Evolutionary conservation across 2,797 vertebrate genomes (phyloP).

Genomic region (Coranthus polyacanthus): DNA sequence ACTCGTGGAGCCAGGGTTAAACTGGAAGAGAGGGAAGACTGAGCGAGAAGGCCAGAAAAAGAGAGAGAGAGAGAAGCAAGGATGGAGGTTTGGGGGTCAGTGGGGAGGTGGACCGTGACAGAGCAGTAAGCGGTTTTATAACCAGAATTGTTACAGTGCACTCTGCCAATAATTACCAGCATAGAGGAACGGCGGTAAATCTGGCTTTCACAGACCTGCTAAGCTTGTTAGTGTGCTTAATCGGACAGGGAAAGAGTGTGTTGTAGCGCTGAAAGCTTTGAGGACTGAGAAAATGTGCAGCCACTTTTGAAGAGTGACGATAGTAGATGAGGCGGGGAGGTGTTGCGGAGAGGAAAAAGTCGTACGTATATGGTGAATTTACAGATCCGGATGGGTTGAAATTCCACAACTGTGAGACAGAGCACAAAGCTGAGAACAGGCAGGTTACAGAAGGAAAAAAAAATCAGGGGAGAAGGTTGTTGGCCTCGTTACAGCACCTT

Average conservation of each 20-base stretch:
- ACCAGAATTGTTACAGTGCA: slow-evolving; percentile 72
- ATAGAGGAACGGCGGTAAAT: slow-evolving; percentile 71
- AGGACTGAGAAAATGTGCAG: slow-evolving; percentile 58
- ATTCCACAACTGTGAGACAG: slow-evolving; percentile 51
- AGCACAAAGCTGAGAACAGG: slow-evolving; percentile 13
- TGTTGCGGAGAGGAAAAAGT: slow-evolving; percentile 20
- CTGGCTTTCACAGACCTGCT: slow-evolving; percentile 75
- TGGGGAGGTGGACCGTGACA: slow-evolving; percentile 70
- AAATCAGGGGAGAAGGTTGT: background rate
- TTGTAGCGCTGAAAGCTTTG: slow-evolving; percentile 59
- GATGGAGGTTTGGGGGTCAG: slow-evolving; percentile 58
- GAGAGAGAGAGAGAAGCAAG: slow-evolving; percentile 38
- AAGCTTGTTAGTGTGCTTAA: slow-evolving; percentile 82
- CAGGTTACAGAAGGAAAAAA: background rate
- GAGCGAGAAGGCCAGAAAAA: slow-evolving; percentile 41
- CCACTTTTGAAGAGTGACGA: slow-evolving; percentile 49
- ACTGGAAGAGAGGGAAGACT: slow-evolving; percentile 51
- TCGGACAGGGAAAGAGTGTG: slow-evolving; percentile 77
- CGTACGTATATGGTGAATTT: slow-evolving; percentile 48
- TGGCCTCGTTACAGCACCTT: slow-evolving; percentile 15
- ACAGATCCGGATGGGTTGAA: slow-evolving; percentile 48
- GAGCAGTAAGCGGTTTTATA: slow-evolving; percentile 75
- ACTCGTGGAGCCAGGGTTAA: slow-evolving; percentile 60
- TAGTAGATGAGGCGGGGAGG: slow-evolving; percentile 2
- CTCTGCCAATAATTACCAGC: slow-evolving; percentile 77